A percentile compares a stretch with the other conserved stretches of the same genome.
phyloP scores from a whole-genome alignment of 2,797 vertebrate species.

The Aldrovandia affinis region DNA sequence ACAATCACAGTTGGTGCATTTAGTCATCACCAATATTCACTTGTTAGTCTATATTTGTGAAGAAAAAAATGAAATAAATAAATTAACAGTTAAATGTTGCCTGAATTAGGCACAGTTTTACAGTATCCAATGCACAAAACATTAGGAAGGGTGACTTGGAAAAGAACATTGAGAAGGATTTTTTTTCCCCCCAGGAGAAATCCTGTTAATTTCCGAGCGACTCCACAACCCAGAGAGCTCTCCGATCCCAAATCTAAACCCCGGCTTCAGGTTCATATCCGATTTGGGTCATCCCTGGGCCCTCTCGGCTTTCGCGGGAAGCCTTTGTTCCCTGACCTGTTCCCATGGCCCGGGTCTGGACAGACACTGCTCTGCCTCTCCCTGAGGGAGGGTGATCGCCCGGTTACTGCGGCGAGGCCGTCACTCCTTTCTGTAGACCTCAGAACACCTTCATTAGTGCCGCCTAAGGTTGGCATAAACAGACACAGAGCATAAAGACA shows the following conservation, averaged over 20 bases:
- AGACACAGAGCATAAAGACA: background rate
- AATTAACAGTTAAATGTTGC: too few relatives aligned
- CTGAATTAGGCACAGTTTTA: too few relatives aligned
- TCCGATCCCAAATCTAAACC: background rate
- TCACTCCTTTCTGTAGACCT: background rate
- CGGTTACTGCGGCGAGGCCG: background rate
- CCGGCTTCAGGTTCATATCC: slow-evolving; percentile 1
- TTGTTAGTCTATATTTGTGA: too few relatives aligned
- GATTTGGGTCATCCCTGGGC: slow-evolving; percentile 21
- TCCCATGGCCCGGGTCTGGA: slow-evolving; percentile 24
- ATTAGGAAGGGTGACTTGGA: too few relatives aligned
- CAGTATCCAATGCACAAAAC: too few relatives aligned
- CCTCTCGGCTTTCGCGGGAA: slow-evolving; percentile 19
- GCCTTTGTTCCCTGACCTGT: slow-evolving; percentile 21
- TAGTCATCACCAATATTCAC: too few relatives aligned
- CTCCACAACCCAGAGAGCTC: background rate
- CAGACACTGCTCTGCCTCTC: background rate
- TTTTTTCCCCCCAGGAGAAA: background rate
- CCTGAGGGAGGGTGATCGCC: background rate
- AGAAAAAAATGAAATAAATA: too few relatives aligned
- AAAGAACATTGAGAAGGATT: too few relatives aligned
- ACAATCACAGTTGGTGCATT: too few relatives aligned
- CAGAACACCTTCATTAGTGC: background rate
- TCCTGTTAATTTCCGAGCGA: background rate
- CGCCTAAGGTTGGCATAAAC: background rate